Conservation (phyloP, 2,888 invertebrate species). For the Leucophenga maculata region DNA sequence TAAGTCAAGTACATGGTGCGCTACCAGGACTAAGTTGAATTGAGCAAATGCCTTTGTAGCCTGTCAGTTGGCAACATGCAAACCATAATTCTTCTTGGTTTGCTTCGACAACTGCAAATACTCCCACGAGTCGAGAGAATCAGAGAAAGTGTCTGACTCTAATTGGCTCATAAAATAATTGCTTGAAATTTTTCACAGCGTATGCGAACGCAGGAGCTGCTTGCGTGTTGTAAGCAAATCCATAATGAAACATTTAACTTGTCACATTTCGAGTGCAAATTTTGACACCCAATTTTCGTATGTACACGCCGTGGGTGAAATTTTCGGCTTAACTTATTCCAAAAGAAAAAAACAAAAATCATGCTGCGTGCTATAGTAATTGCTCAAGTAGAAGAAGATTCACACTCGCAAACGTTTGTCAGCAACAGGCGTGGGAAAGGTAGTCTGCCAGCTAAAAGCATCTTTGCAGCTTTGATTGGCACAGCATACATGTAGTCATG, state of each 20-base stretch:
- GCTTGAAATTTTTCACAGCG: neutral
- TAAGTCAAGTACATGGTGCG: neutral
- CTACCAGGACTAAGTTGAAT: neutral
- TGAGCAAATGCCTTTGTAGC: conserved; percentile 30
- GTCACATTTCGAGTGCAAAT: conserved; percentile 57
- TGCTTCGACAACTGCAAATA: conserved; percentile 38
- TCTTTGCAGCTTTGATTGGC: conserved; percentile 32
- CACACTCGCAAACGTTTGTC: conserved; percentile 12
- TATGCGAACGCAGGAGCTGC: neutral
- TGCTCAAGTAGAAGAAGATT: conserved; percentile 32
- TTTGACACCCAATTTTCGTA: conserved; percentile 63
- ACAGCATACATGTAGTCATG: neutral
- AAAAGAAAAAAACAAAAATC: neutral
- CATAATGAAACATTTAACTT: conserved; percentile 62
- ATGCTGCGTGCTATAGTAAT: neutral
- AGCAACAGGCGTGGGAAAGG: conserved; percentile 62
- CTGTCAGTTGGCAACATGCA: conserved; percentile 42
- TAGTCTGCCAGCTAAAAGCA: neutral
- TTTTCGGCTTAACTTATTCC: conserved; percentile 18
- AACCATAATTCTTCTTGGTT: conserved; percentile 30
- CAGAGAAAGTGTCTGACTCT: conserved; percentile 38
- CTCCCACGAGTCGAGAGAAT: conserved; percentile 60
- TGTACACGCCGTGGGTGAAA: conserved; percentile 43
- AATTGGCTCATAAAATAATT: conserved; percentile 61
- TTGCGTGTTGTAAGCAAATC: conserved; percentile 60